phyloP scores from a whole-genome alignment of 2,888 invertebrate genomes.

The Timema podura region DNA sequence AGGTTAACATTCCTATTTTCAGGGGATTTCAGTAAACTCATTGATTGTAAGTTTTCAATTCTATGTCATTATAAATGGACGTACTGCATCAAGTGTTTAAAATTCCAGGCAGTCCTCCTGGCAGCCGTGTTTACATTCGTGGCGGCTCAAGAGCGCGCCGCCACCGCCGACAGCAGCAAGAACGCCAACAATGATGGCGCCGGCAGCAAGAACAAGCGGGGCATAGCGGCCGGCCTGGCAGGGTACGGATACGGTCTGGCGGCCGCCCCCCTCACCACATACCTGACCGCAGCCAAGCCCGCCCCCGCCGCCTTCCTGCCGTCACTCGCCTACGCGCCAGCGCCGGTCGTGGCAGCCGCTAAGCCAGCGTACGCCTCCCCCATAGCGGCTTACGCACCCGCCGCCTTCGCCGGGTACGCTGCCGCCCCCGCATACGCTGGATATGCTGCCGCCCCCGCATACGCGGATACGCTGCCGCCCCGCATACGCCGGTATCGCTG shows the following conservation, averaged over 20 bases:
- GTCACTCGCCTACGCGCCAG: not conserved
- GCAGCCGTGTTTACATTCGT: not conserved
- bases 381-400: constrained; percentile 1
- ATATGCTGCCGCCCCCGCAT: not conserved
- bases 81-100: too few species aligned
- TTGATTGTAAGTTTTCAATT: too few species aligned
- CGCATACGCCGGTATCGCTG: not conserved
- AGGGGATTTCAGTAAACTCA: too few species aligned
- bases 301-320: not conserved
- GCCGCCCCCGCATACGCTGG: constrained; percentile 1
- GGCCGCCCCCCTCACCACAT: constrained; percentile 5
- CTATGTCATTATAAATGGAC: too few species aligned
- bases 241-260: not conserved
- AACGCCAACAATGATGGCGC: not conserved
- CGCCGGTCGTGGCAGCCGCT: not conserved
- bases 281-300: not conserved
- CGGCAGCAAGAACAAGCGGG: constrained; percentile 1
- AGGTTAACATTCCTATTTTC: too few species aligned
- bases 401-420: not conserved
- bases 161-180: not conserved
- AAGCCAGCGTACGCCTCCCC: constrained; percentile 9
- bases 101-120: too few species aligned
- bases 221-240: not conserved
- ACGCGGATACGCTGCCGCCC: not conserved
- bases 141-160: not conserved